Percentiles rank a stretch among this genome's conserved stretches.
phyloP scores from a whole-genome alignment of 2,888 invertebrate genomes.

The Idaea dimidiata region DNA sequence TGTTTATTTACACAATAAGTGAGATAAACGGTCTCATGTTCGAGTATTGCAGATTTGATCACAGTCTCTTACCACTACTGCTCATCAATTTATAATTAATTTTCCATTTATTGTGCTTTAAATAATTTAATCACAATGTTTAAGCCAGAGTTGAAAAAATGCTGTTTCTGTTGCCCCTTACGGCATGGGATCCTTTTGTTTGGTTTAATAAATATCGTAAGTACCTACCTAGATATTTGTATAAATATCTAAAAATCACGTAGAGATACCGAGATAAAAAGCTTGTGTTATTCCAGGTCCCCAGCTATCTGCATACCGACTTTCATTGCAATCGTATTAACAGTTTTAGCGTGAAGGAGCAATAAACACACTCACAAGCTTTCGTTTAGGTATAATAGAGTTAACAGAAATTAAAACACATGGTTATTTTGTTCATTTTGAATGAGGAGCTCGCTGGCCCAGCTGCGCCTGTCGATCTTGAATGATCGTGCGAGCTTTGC shows the following conservation, averaged over 20 bases:
- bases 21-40: slow-evolving; percentile 12
- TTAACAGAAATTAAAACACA: too few species aligned
- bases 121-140: slow-evolving; percentile 38
- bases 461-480: too few species aligned
- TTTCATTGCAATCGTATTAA: neutral
- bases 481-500: too few species aligned
- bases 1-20: slow-evolving; percentile 15
- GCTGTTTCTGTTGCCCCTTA: slow-evolving; percentile 67
- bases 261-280: neutral
- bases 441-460: too few species aligned
- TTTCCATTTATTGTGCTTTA: slow-evolving; percentile 11
- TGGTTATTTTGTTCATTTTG: too few species aligned
- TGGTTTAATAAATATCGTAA: slow-evolving; percentile 67
- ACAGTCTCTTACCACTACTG: slow-evolving; percentile 10
- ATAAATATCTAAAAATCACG: neutral
- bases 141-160: slow-evolving; percentile 63
- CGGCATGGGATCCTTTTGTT: slow-evolving; percentile 67
- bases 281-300: neutral
- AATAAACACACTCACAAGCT: too few species aligned
- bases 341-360: too few species aligned
- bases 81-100: slow-evolving; percentile 6
- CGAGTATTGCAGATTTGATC: slow-evolving; percentile 12
- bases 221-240: slow-evolving; percentile 26
- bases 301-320: neutral
- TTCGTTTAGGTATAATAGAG: too few species aligned